A percentile compares a stretch with the other conserved stretches of the same genome.
These are phyloP conservation scores for Andricus curvator DNA, from an alignment of 2,888 invertebrate species.

Conservation along the genomic window DNA sequence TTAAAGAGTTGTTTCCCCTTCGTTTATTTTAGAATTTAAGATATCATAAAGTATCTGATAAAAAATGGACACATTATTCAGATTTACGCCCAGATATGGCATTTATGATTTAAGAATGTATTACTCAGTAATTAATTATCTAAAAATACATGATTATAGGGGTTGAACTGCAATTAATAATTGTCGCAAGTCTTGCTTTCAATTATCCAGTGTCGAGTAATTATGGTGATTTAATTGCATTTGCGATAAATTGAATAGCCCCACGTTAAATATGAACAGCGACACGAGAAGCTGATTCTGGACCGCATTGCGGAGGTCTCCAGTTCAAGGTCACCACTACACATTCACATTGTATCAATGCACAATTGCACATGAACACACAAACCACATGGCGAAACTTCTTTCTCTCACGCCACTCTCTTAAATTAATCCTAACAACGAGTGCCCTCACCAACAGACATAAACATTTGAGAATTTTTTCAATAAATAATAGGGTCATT, in stretches of 20 bases:
- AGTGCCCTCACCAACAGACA: neutral
- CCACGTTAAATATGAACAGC: conserved; percentile 45
- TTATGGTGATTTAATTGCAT: conserved; percentile 40
- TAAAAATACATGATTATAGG: neutral
- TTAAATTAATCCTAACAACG: conserved; percentile 15
- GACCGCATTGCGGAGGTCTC: conserved; percentile 54
- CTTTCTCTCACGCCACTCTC: conserved; percentile 44
- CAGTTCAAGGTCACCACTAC: conserved; percentile 50
- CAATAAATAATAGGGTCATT: neutral
- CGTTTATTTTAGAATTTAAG: neutral
- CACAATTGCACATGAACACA: conserved; percentile 44
- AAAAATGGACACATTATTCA: neutral
- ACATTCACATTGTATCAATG: conserved; percentile 34
- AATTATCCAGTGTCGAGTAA: conserved; percentile 16
- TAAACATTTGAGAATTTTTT: neutral
- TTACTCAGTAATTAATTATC: neutral
- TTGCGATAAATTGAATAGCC: conserved; percentile 36
- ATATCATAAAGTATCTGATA: neutral
- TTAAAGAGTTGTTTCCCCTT: too few relatives aligned
- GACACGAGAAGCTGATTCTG: conserved; percentile 51
- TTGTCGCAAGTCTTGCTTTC: neutral
- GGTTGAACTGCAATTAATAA: neutral
- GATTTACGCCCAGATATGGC: neutral
- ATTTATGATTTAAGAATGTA: neutral
- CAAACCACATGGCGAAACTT: conserved; percentile 46